phyloP scores from a whole-genome alignment of 2,113 vertebrate species.

The Spheniscus mendiculus region DNA sequence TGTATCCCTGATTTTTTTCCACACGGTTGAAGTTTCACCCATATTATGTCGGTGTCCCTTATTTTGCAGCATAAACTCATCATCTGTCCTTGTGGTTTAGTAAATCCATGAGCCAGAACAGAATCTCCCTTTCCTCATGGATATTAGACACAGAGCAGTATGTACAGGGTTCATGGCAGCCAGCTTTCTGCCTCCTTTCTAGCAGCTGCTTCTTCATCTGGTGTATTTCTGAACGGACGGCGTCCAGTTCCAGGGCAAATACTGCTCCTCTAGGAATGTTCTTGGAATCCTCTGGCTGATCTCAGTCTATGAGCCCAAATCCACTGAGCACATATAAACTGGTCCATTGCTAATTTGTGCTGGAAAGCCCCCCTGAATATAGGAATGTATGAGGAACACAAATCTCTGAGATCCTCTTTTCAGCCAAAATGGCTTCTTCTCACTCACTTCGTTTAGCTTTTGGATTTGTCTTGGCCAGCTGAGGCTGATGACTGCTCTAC shows the following conservation, averaged over 20 bases:
- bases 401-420: background rate
- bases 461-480: background rate
- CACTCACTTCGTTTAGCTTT: background rate
- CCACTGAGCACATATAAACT: background rate
- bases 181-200: slow-evolving; percentile 3
- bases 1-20: background rate
- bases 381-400: background rate
- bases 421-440: background rate
- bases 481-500: background rate
- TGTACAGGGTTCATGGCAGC: background rate
- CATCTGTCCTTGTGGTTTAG: background rate
- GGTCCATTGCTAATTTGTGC: slow-evolving; percentile 1
- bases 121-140: background rate
- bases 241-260: slow-evolving; percentile 32
- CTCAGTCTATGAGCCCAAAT: background rate
- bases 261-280: slow-evolving; percentile 23
- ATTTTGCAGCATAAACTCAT: background rate
- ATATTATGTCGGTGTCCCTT: background rate
- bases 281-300: slow-evolving; percentile 19
- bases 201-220: slow-evolving; percentile 57
- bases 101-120: background rate
- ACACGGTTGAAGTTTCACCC: background rate
- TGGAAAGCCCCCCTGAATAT: background rate
- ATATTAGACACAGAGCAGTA: background rate
- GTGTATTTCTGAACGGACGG: background rate